Base-by-base conservation (phyloP, 2,797 vertebrate genomes). In the Typhlichthys eigenmanni region DNA sequence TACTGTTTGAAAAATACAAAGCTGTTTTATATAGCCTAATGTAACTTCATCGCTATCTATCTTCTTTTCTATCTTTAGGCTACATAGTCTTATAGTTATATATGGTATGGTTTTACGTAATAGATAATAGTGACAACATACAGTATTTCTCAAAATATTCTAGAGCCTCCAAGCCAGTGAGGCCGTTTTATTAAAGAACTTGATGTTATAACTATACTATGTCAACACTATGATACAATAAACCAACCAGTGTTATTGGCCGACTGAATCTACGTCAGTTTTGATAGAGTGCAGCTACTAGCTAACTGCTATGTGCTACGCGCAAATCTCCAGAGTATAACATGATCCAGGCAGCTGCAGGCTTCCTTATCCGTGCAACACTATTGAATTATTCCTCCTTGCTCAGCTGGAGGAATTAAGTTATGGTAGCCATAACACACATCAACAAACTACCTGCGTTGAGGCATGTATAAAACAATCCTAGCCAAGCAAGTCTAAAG, bases 331-430 rank as follows among this genome's bases (percentile, higher is more conserved):
- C 91, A 87, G 91, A 93, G 89, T 87, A 87, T 93, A 84, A 90
- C 89, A 82, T 76, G 81, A 93, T 93, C 85, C 89, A 80, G 90
- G 87, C 85, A 62, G 87, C 93, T 95, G 91, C 88, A 76, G 92
- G 93, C 94, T 94, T 87, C 78, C 82, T 94, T 92, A 94, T 94
- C 94, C 94, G 90, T 92, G 93, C 91, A 90, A 88, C 85, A 70
- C 91, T 91, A 96, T 97, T 97, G 92, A 95, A 96, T 98, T 96
- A 96, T 94, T 94, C 92, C 91, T 79, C 71, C 93, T 93, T 93
- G 92, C 94, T 94, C 93, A 92, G 93, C 91, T 92, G 90, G 89
- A 94, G 91, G 93, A 96, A 96, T 95, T 94, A 93, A 94, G 93
- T 96, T 95, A 95, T 91, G 68, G 79, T 55, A 88, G 92, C 92